These are phyloP conservation scores for Ditylenchus dipsaci DNA, from an alignment of 1,140 invertebrate genomes.

Conservation along the genomic window DNA sequence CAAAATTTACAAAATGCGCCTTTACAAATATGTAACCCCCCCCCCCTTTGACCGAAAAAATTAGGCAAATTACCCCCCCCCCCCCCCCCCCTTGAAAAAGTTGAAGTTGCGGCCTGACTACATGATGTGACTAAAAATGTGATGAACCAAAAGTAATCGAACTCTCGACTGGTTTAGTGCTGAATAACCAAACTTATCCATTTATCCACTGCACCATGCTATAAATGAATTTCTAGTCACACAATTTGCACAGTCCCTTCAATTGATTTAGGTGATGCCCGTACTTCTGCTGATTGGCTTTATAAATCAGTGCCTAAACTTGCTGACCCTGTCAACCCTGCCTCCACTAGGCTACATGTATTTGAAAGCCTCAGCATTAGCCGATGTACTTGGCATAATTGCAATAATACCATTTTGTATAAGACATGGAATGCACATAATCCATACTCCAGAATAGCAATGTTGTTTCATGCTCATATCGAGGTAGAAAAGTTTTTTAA, in stretches of 20 bases:
- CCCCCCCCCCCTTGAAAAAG: too few species aligned
- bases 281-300: slow-evolving; percentile 29
- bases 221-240: too few species aligned
- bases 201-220: too few species aligned
- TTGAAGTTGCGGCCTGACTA: too few species aligned
- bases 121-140: too few species aligned
- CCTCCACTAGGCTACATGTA: slow-evolving; percentile 45
- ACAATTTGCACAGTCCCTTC: neutral
- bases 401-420: slow-evolving; percentile 49
- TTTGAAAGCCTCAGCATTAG: slow-evolving; percentile 49
- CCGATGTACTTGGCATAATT: slow-evolving; percentile 47
- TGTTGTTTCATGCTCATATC: slow-evolving; percentile 54
- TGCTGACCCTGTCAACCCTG: slow-evolving; percentile 38
- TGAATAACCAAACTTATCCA: too few species aligned
- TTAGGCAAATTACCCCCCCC: too few species aligned
- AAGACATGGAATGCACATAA: slow-evolving; percentile 42
- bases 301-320: slow-evolving; percentile 51
- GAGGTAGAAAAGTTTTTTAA: slow-evolving; percentile 15
- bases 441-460: slow-evolving; percentile 26
- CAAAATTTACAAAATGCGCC: too few species aligned
- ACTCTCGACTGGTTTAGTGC: too few species aligned
- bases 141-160: too few species aligned
- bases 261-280: slow-evolving; percentile 2
- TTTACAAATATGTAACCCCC: too few species aligned
- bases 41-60: too few species aligned